Evolutionary conservation across 2,888 invertebrate genomes (phyloP), one percentile per base, ranked within the genome.

Genomic region (Lycophotia porphyrea): DNA sequence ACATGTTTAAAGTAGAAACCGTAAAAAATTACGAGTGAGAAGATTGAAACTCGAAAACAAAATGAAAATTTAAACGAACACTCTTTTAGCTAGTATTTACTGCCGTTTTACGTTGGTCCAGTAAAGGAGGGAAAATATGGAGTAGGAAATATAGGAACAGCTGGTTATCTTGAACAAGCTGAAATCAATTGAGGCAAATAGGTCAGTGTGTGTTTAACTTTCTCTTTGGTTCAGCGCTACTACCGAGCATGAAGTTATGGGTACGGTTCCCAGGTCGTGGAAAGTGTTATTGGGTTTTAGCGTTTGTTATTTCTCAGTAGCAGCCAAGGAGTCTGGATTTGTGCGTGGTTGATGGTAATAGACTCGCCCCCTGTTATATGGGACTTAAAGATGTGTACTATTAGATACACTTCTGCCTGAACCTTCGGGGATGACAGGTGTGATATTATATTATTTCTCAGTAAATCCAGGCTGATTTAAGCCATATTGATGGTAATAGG

Each of bases 1-100:
- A 82, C 82, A 77, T 77, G 60, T 72, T 77, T 82, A 77, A 77
- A 65, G 52, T 52, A 71, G 71, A 42, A 71, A 61, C 67, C 55
- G 55, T 74, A 65, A 79, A 83, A 31, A 82, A 75, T 75, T 71
- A 80, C 64, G 76, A 76, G 70, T 61, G 67, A 65, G 72, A 80
- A 76, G 76, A 76, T 76, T 73, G 72, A 80, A 84, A 84, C 81
- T 80, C 42, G 70, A 84, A 80, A 80, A 80, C 72, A 76, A 73
- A 76, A 73, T 84, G 76, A 76, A 75, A 82, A 82, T 72, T 82
- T 83, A 63, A 83, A 65, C 64, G 72, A 80, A 76, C 76, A 60
- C 79, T 78, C 82, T 68, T 84, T 84, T 80, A 80, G 63, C 49
- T 60, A 61, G 68, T 71, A 76, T 84, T 82, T 80, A 82, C 70